Conservation (phyloP, 2,113 vertebrate species). For the Tapirus terrestris region DNA sequence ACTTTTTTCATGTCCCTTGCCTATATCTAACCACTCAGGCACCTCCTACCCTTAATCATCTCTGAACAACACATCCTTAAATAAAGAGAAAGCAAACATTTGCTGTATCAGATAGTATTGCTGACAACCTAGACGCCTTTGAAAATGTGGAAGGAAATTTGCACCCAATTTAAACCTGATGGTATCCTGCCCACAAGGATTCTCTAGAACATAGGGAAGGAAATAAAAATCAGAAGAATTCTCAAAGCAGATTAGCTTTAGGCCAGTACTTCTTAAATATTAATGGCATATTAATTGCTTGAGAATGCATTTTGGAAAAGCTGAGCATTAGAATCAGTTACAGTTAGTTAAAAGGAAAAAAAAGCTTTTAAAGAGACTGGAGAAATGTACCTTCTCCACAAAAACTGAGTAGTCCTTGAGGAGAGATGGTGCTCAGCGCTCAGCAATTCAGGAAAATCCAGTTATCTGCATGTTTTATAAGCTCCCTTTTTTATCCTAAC, state of each 20-base stretch:
- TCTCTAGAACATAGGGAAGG: neutral
- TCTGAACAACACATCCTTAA: neutral
- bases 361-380: neutral
- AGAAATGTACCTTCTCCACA: neutral
- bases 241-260: neutral
- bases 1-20: neutral
- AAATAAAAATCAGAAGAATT: constrained; percentile 36
- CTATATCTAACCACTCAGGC: neutral
- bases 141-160: neutral
- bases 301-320: constrained; percentile 29
- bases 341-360: neutral
- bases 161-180: neutral
- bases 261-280: constrained; percentile 34
- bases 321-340: neutral
- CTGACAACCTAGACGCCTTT: neutral
- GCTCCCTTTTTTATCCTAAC: neutral
- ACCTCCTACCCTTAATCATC: neutral
- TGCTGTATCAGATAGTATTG: neutral
- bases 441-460: neutral
- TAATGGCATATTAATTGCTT: constrained; percentile 46
- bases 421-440: neutral
- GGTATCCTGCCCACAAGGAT: neutral
- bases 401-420: neutral
- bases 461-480: neutral
- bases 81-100: neutral